Base-by-base conservation (phyloP, 2,797 vertebrate species). In the Leptodactylus fallax region DNA sequence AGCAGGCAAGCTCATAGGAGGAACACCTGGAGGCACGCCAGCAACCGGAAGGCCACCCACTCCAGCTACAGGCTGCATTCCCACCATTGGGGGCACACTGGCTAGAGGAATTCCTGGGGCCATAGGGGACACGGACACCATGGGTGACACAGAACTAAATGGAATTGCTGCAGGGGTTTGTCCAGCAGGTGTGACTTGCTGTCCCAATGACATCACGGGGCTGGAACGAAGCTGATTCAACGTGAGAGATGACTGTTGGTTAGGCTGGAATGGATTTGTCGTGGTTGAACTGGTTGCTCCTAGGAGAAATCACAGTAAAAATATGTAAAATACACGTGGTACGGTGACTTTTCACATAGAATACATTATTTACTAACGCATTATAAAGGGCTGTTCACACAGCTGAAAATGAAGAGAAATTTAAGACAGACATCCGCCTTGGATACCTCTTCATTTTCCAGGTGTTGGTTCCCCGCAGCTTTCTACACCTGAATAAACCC, bases 81-180 rank as follows among this genome's bases (percentile, higher is more conserved):
- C 79, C 61, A 87, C 87, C 25, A 94, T 90, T 0, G 93, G 92
- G 61, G 94, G 92, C 87, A 93, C 92, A 45, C 91, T 93, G 10
- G 92, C 61, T 0, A 93, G 83, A 2, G 93, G 92, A 0, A 90
- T 92, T 79, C 93, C 94, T 0, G 91, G 90, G 4, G 85, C 91
- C 0, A 92, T 72, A 19, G 90, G 88, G 67, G 91, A 87, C 4
- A 91, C 81, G 0, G 91, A 91, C 67, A 89, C 90, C 87, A 90
- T 89, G 19, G 90, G 87, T 12, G 87, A 23, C 25, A 87, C 83
- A 60, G 87, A 86, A 80, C 71, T 86, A 71, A 79, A 89, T 71
- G 88, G 85, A 83, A 89, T 79, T 21, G 79, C 25, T 83, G 84
- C 79, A 53, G 88, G 72, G 3, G 80, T 79, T 83, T 79, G 88